phyloP scores from a whole-genome alignment of 64 coral and sea anemone genomes.

The Montipora foliosa region DNA sequence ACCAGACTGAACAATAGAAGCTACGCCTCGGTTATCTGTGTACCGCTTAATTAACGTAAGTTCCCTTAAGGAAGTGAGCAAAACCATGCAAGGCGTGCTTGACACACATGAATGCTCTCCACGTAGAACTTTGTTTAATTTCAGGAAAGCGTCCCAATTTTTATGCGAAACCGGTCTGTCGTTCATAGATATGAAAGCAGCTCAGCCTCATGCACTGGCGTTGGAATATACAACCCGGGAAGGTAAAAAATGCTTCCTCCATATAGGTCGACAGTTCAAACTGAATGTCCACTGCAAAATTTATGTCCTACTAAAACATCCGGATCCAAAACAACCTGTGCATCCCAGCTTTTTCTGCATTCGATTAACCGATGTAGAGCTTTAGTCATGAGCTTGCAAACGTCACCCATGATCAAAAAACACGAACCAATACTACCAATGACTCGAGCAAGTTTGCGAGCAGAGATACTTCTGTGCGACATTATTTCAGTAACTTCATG shows the following conservation, averaged over 20 bases:
- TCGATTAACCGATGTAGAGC: too few species aligned
- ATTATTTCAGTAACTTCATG: too few species aligned
- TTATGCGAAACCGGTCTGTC: neutral
- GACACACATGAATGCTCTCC: slow-evolving; percentile 25
- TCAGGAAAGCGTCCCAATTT: neutral
- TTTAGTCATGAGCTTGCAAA: too few species aligned
- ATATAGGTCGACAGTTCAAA: slow-evolving; percentile 8
- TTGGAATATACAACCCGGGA: slow-evolving; percentile 10
- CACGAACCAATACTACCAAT: too few species aligned
- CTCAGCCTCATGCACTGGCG: slow-evolving; percentile 40
- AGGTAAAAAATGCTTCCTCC: neutral
- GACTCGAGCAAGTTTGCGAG: too few species aligned
- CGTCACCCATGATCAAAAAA: too few species aligned
- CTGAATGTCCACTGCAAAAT: too few species aligned
- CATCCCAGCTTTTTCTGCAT: too few species aligned
- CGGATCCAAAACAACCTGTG: too few species aligned
- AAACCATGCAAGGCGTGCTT: slow-evolving; percentile 31
- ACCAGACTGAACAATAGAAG: slow-evolving; percentile 43
- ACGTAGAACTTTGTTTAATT: slow-evolving; percentile 38
- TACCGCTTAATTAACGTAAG: neutral
- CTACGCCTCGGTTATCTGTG: slow-evolving; percentile 31
- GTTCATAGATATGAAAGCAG: neutral
- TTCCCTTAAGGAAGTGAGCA: neutral
- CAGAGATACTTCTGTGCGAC: too few species aligned
- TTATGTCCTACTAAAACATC: too few species aligned